Evolutionary conservation across 2,888 invertebrate genomes (phyloP).

Genomic region (Ypsolopha sequella): DNA sequence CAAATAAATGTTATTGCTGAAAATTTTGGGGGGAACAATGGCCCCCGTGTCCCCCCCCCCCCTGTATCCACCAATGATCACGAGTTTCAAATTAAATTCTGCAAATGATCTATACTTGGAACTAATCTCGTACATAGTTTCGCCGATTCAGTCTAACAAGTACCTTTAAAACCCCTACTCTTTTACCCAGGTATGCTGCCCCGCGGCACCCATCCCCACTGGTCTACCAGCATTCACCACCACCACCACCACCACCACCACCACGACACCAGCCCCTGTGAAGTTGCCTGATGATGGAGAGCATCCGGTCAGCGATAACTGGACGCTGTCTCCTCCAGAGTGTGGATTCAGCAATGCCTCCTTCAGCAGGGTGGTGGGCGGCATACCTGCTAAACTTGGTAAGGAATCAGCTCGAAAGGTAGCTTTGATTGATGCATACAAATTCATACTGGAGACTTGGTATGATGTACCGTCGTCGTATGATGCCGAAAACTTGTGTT

Average conservation of each 20-base stretch:
- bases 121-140: too few species aligned
- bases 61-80: too few species aligned
- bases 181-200: conserved; percentile 44
- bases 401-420: conserved; percentile 14
- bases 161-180: too few species aligned
- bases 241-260: conserved; percentile 9
- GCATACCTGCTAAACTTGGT: conserved; percentile 75
- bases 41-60: too few species aligned
- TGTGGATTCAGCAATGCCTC: conserved; percentile 74
- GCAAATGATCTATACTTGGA: too few species aligned
- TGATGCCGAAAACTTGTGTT: too few species aligned
- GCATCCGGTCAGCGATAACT: not conserved
- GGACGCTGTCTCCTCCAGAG: conserved; percentile 38
- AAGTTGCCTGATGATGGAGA: not conserved
- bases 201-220: conserved; percentile 19
- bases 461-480: too few species aligned
- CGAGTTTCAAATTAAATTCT: too few species aligned
- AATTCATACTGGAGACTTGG: too few species aligned
- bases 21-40: too few species aligned
- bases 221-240: conserved; percentile 14
- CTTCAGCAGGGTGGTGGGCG: conserved; percentile 78
- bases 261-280: conserved; percentile 8
- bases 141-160: too few species aligned
- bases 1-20: too few species aligned
- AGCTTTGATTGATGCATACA: not conserved